Base-by-base conservation (phyloP, 1,140 invertebrate genomes). In the Saccostrea echinata region DNA sequence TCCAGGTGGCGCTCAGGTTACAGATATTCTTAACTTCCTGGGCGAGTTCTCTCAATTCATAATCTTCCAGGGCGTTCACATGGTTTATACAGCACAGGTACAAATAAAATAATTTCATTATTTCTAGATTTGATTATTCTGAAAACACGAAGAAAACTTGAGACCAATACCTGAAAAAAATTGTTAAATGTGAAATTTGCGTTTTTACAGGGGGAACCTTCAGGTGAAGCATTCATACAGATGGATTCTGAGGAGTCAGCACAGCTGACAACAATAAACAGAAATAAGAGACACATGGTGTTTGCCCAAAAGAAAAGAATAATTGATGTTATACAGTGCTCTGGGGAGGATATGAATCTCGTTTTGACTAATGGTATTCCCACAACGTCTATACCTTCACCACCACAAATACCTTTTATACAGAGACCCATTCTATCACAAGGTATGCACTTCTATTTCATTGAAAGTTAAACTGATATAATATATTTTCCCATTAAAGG, bases 271-370 rank as follows among this genome's bases (percentile, higher is more conserved):
- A 98, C 98, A 0, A 96, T 97, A 87, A 97, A 98, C 88, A 97
- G 98, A 91, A 98, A 99, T 95, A 97, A 99, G 93, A 97, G 98
- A 81, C 98, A 98, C 95, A 99, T 99, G 98, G 97, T 97, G 88
- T 98, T 98, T 93, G 98, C 98, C 83, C 99, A 99, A 95, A 96
- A 96, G 92, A 99, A 99, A 95, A 98, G 94, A 8, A 98, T 99
- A 95, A 99, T 99, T 92, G 99, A 99, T 96, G 98, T 99, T 90
- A 98, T 99, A 96, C 99, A 99, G 96, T 99, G 99, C 95, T 98
- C 98, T 88, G 98, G 98, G 51, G 98, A 99, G 93, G 99, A 99
- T 95, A 99, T 99, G 98, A 95, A 94, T 88, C 88, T 95, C 35
- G 93, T 95, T 35, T 96, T 99, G 91, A 98, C 98, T 27, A 98